Base-by-base conservation (phyloP, 2,888 invertebrate genomes). In the Brenthis ino region DNA sequence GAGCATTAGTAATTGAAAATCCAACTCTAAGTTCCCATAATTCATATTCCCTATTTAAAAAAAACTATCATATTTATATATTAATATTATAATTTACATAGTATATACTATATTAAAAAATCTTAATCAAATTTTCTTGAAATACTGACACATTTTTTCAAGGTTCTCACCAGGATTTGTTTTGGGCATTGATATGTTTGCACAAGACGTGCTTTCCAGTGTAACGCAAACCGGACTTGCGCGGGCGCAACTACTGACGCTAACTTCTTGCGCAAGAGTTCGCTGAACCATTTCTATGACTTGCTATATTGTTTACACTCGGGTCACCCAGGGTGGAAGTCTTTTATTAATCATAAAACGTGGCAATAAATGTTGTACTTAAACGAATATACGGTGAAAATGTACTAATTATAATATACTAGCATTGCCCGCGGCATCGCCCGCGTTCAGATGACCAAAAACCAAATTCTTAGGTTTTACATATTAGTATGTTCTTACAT, bases 191-290 rank as follows among this genome's bases (percentile, higher is more conserved):
- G 70, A 54, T 69, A 73, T 74, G 73, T 68, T 91, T 91, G 87
- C 91, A 86, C 88, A 91, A 91, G 87, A 82, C 83, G 88, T 86
- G 79, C 82, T 89, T 87, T 86, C 88, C 88, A 85, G 80, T 80
- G 79, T 80, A 85, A 79, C 80, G 77, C 77, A 77, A 86, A 85
- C 87, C 88, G 88, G 89, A 88, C 85, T 80, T 85, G 80, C 75
- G 79, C 81, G 75, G 73, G 76, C 79, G 78, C 76, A 74, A 71
- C 72, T 69, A 70, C 75, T 74, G 74, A 71, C 75, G 75, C 63
- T 68, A 63, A 64, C 65, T 69, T 67, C 80, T 91, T 91, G 86
- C 86, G 88, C 84, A 92, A 92, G 71, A 82, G 91, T 91, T 91
- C 91, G 86, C 81, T 90, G 91, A 92, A 91, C 91, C 82, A 83